Evolutionary conservation across 1,140 invertebrate genomes (phyloP), one percentile per base, ranked within the genome.

Genomic region (Trinorchestia longiramus): DNA sequence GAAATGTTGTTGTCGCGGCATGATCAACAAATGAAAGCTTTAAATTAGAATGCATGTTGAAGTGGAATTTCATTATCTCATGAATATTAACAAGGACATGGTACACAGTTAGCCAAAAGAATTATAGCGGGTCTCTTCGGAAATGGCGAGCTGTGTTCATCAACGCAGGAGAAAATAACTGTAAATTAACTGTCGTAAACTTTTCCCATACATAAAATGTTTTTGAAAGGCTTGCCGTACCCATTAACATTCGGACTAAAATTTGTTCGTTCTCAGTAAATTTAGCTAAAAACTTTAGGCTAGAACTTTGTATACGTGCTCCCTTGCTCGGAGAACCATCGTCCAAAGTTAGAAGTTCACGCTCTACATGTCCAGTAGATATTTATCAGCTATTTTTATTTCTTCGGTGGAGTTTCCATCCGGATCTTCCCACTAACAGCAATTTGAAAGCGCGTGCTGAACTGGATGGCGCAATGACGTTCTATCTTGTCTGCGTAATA

Each of bases 1-100:
- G 88, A 90, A 36, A 15, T 90, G 88, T 90, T 90, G 88, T 90
- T 90, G 88, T 90, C 43, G 88, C n/a, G 88, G 88, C 62, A 77
- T 77, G 62, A 77, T 77, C 62, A 77, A 77, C 62, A 77, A 77
- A 77, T 77, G 62, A 77, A 36, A 77, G 36, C 62, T 77, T 77
- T 77, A 36, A 36, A 77, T 23, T 77, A 77, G 62, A 28, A 77
- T 77, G 62, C 8, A 77, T 36, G 62, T 77, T 36, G 62, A 77
- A 77, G 28, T 77, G 62, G 62, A 77, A 11, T 28, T 77, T 77
- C 62, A 36, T 77, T 77, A 77, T 77, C 62, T 77, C 3, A 77
- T 77, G 62, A 77, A 77, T 77, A 77, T 77, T 77, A 77, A 77
- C 62, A 28, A 36, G 62, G 62, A 36, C 62, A 77, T 77, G 62